Evolutionary conservation across 2,113 vertebrate species (phyloP), one percentile per base, ranked within the genome.

Genomic region (Misgurnus mizolepis): DNA sequence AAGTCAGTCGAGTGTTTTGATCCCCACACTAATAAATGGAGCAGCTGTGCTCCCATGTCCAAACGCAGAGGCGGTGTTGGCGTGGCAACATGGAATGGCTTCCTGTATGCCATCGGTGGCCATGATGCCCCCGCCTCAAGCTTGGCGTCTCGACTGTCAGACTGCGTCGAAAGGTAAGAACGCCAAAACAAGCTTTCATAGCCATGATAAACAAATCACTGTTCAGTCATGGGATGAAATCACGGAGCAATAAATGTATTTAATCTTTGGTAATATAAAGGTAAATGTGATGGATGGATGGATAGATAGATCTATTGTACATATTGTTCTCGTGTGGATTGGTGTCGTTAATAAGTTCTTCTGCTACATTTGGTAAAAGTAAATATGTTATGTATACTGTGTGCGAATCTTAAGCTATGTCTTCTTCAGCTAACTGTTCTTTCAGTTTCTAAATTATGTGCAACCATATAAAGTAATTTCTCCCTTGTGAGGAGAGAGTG

Each of bases 21-120:
- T 90, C 98, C 98, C 80, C 98, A 99, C 89, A 98, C 97, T 67
- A 98, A 99, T 89, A 99, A 98, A 85, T 99, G 98, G 98, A 97
- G 88, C 6, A 89, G 89, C 27, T 99, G 98, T 85, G 93, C 96
- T 62, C 96, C 96, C 15, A 99, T 99, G 98, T 95, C 96, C 7
- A 98, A 99, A 89, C 93, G 97, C 83, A 94, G 97, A 80, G 97
- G 97, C 0, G 96, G 98, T 0, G 97, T 99, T 17, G 98, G 98
- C 5, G 97, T 99, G 50, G 96, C 97, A 7, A 98, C 97, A 0
- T 99, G 97, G 97, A 98, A 98, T 0, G 95, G 96, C 17, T 94
- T 98, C 82, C 90, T 99, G 6, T 99, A 98, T 17, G 97, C 98
- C 56, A 98, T 99, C 8, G 98, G 98, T 4, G 98, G 98, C 14